Evolutionary conservation across 1,140 invertebrate genomes (phyloP), one percentile per base, ranked within the genome.

Genomic region (Wasmannia auropunctata): DNA sequence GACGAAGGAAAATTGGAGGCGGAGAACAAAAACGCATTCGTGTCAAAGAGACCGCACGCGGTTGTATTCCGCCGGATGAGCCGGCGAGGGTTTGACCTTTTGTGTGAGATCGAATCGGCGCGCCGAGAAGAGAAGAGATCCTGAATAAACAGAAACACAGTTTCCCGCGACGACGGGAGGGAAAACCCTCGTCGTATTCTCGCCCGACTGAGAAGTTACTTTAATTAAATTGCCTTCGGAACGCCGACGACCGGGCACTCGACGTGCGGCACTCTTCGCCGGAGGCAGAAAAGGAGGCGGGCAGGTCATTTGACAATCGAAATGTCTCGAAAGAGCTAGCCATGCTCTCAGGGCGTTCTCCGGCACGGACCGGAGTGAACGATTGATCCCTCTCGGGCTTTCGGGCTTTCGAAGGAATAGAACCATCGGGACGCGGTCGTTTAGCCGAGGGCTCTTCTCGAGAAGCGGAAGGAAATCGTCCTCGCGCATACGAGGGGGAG

Each of bases 391-490:
- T 81, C 49, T 81, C 62, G 56, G 25, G 62, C 46, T 83, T 70
- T 81, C 79, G 37, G 46, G 56, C 56, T 60, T 77, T 79, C 75
- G 25, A n/a, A 72, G 79, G 58, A 83, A 83, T 83, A 74, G 79
- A 74, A 83, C 67, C 22, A 31, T 83, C 51, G 63, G 63, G 76
- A 67, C 76, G 77, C 77, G 46, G 65, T 81, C 65, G 79, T 69
- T 83, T 83, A 83, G 67, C 67, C 67, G 60, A 60, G 79, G 40
- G 51, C 67, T 28, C 46, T 22, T 72, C n/a, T 83, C 65, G 79
- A 74, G 25, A 58, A 58, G 37, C 79, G 79, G 79, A 83, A 83
- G 79, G 67, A 74, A 83, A 83, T 83, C 79, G 79, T 83, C 67
- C 60, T 74, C 51, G 67, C n/a, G 51, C 67, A 43, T 65, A 56